Evolutionary conservation across 2,113 vertebrate species (phyloP), one percentile per base, ranked within the genome.

Genomic region (Trachemys scripta): DNA sequence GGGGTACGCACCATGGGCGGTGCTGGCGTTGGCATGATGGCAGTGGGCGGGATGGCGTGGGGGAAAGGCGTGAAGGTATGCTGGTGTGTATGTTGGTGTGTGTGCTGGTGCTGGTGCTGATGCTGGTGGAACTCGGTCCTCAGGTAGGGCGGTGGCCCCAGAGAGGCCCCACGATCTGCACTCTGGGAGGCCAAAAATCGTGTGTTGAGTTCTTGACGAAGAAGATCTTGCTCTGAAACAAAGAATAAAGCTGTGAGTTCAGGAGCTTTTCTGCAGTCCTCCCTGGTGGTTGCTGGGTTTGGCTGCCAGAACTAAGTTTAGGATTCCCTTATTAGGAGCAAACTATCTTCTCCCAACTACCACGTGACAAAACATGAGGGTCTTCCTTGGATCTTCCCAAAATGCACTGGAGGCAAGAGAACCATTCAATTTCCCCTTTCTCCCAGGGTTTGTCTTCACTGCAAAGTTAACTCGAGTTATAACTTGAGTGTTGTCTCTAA

Each of bases 1-100:
- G 99, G 99, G 99, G 99, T 99, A 99, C 99, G 99, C 99, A 99
- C 99, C 99, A 99, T 99, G 98, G 99, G 99, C 35, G 99, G 99
- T 99, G 99, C 99, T 97, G 99, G 99, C 98, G 99, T 99, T 91
- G 99, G 99, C 99, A 99, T 99, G 99, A 99, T 99, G 98, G 99
- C 99, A 19, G 98, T 97, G 95, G 99, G 99, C 8, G 99, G 99
- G 97, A 99, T 99, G 98, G 99, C 99, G 99, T 99, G 99, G 84
- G 99, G 99, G 97, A 99, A 99, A 82, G 99, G 99, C 29, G 99
- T 99, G 98, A 99, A 99, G 98, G 99, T 99, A 98, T 99, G 99
- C 99, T 99, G 99, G 98, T 99, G 99, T 35, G 99, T 99, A 98
- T 99, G 99, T 98, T 99, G 99, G 98, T 99, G 99, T 38, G 99